Percentiles rank a stretch among this genome's conserved stretches.
These are phyloP conservation scores for Lucilia sericata DNA, from an alignment of 1,140 invertebrate species.

Conservation along the genomic window DNA sequence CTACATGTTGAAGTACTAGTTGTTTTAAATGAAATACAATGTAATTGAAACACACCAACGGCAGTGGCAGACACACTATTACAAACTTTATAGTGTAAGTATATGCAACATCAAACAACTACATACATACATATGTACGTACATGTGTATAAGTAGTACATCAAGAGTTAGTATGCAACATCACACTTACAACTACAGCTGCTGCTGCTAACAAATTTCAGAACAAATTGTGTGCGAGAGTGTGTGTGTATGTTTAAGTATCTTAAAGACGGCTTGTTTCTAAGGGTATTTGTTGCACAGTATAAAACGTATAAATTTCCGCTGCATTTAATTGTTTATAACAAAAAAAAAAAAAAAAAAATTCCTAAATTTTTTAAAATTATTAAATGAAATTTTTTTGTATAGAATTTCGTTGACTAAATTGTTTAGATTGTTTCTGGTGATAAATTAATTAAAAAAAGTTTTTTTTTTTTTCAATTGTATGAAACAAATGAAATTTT, in stretches of 20 bases:
- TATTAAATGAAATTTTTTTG: background rate
- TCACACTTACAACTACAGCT: too few relatives aligned
- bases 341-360: background rate
- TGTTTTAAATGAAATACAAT: background rate
- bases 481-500: too few relatives aligned
- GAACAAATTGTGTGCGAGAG: too few relatives aligned
- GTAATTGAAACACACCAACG: conserved; percentile 6
- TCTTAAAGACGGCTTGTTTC: too few relatives aligned
- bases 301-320: conserved; percentile 1
- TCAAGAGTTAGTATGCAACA: background rate
- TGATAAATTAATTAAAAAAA: too few relatives aligned
- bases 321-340: background rate
- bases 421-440: too few relatives aligned
- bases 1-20: background rate
- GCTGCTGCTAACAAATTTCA: too few relatives aligned
- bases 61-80: background rate
- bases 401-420: too few relatives aligned
- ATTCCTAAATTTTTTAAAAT: background rate
- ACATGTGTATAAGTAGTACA: background rate
- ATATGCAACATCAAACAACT: background rate
- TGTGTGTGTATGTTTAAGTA: too few relatives aligned
- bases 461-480: too few relatives aligned
- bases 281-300: too few relatives aligned
- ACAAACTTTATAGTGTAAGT: background rate
- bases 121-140: background rate